A percentile compares a stretch with the other conserved stretches of the same genome.
Conservation (phyloP, 2,888 invertebrate species). For the Caenorhabditis sp. region DNA sequence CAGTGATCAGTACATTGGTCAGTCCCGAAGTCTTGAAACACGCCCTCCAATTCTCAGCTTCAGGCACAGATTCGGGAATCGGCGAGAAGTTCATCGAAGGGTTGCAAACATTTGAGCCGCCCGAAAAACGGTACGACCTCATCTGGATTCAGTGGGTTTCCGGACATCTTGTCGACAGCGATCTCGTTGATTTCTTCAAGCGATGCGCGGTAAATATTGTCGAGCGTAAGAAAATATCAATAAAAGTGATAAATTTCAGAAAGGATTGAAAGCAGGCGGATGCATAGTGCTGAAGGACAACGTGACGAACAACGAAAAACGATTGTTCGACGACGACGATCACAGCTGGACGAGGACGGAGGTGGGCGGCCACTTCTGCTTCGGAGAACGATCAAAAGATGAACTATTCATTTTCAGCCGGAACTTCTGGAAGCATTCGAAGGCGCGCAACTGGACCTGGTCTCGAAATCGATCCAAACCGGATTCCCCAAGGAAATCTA, state of each 20-base stretch:
- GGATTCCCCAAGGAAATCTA: conserved; percentile 90
- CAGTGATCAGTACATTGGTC: conserved; percentile 70
- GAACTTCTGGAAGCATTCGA: conserved; percentile 83
- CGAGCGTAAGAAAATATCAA: neutral
- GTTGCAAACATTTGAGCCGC: conserved; percentile 87
- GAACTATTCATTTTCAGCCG: conserved; percentile 71
- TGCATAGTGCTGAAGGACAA: conserved; percentile 95
- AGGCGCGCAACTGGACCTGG: conserved; percentile 85
- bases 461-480: conserved; percentile 85
- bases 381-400: neutral
- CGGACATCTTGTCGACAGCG: conserved; percentile 88
- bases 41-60: neutral
- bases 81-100: conserved; percentile 80
- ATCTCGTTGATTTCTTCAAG: conserved; percentile 85
- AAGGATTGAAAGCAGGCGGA: conserved; percentile 83
- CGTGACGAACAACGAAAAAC: conserved; percentile 83
- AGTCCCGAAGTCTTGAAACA: neutral
- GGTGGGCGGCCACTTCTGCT: conserved; percentile 17
- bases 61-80: conserved; percentile 58
- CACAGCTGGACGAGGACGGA: conserved; percentile 92
- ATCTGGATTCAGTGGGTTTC: conserved; percentile 98
- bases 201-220: conserved; percentile 81
- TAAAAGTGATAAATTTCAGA: conserved; percentile 45
- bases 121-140: conserved; percentile 87
- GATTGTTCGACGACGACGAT: conserved; percentile 86